Evolutionary conservation across 2,797 vertebrate species (phyloP), one percentile per base, ranked within the genome.

Genomic region (Acanthurus leucopareius): DNA sequence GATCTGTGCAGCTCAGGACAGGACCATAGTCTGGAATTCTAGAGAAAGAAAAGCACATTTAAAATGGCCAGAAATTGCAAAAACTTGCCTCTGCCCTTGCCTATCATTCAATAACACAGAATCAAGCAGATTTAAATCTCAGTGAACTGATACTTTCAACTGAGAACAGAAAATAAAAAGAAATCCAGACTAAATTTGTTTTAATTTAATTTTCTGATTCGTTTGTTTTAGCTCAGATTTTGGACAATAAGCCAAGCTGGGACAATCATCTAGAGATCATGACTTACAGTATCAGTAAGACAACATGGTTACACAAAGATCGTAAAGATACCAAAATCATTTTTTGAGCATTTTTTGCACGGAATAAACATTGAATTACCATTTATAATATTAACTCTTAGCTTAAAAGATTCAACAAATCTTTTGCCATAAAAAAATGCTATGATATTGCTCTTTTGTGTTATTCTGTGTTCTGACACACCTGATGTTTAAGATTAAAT

Each of bases 1-100:
- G 13, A 75, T 81, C 63, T 78, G 78, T 38, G 49, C 76, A 84
- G 69, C 87, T 97, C 97, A 98, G 89, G 97, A 96, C 82, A 96
- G 95, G 81, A 99, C 97, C 97, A 99, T 95, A 74, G 95, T 93
- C 85, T 96, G 95, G 93, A 99, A 99, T 91, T 99, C 98, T 99
- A 66, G n/a, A 77, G 71, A 60, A 45, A 74, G 35, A 80, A 70
- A 71, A 52, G 15, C 10, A 78, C 3, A 15, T 35, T 65, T 71
- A 11, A 77, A 71, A 73, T 48, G 49, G 10, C 1, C 15, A n/a
- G 52, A 1, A 77, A 3, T 17, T 22, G 17, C 20, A 10, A 51
- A 35, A 2, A 28, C 60, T 17, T 5, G 28, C 42, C 44, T 63
- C 32, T 35, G 32, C 6, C 32, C 7, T 63, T 53, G 52, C 11